These are phyloP conservation scores for Rhynchomys soricoides DNA, from an alignment of 2,113 vertebrate genomes.

Conservation along the genomic window DNA sequence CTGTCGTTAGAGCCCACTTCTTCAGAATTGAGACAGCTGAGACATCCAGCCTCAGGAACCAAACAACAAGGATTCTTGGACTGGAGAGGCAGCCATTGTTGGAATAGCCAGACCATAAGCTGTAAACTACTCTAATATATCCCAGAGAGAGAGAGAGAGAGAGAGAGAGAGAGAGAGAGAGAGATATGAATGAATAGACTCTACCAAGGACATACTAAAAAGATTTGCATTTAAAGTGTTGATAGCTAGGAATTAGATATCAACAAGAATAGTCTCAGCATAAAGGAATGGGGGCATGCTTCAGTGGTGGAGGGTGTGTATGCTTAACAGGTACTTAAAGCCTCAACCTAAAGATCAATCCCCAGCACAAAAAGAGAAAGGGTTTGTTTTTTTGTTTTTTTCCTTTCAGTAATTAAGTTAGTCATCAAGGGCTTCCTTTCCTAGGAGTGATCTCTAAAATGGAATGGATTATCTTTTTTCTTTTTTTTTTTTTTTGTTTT, in stretches of 20 bases:
- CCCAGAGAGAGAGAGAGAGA: too few relatives aligned
- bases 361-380: background rate
- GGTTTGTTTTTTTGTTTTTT: background rate
- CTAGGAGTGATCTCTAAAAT: background rate
- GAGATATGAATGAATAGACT: slow-evolving; percentile 47
- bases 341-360: background rate
- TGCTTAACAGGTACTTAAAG: background rate
- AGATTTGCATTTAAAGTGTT: slow-evolving; percentile 51
- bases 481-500: too few relatives aligned
- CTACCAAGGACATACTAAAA: background rate
- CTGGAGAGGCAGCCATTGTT: background rate
- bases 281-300: too few relatives aligned
- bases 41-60: background rate
- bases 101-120: background rate
- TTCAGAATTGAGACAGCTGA: background rate
- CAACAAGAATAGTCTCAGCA: background rate
- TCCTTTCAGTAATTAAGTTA: background rate
- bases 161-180: too few relatives aligned
- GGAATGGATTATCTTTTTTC: background rate
- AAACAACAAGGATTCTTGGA: background rate
- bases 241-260: slow-evolving; percentile 19
- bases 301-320: too few relatives aligned
- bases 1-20: background rate
- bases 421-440: background rate
- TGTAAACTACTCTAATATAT: background rate